Base-by-base conservation (phyloP, 2,888 invertebrate species). In the Noctua janthe region DNA sequence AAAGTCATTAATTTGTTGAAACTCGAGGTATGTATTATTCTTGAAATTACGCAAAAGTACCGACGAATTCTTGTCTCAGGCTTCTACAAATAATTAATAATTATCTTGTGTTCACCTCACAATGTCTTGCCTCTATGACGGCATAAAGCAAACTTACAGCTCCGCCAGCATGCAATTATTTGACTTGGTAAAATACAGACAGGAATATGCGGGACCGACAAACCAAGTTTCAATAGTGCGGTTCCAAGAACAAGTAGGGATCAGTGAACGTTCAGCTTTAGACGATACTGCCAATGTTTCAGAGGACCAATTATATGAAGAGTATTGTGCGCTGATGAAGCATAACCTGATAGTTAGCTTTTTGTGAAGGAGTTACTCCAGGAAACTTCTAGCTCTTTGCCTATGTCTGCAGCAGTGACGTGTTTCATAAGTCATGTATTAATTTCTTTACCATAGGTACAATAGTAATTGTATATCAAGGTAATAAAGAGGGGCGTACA, bases 151-250 rank as follows among this genome's bases (percentile, higher is more conserved):
- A 76, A 81, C 17, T 67, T 39, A 29, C 54, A 56, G 39, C 39
- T 56, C 56, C 13, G n/a, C 81, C 49, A 76, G 81, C 49, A 66
- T 71, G 35, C 49, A 49, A 76, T 56, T 81, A 81, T 81, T 81
- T 81, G 70, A 0, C 47, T 81, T 76, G n/a, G 64, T 29, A 35
- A 81, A 76, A 71, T 39, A 70, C 70, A 13, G 51, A 54, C 29
- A 56, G 49, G 23, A 71, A 66, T 66, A 81, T 81, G 81, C 81
- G 81, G 76, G 80, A n/a, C 15, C 39, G 39, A 39, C 49, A n/a
- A 43, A 81, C 56, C 23, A 76, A 81, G 64, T 76, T 71, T 51
- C 29, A 81, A 56, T 20, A 56, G 23, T 71, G 76, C 39, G 29
- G 76, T 54, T 39, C n/a, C 39, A 29, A 64, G 76, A 81, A 62